These are phyloP conservation scores for Dicyrtomina minuta DNA, from an alignment of 2,888 invertebrate genomes.

Conservation along the genomic window DNA sequence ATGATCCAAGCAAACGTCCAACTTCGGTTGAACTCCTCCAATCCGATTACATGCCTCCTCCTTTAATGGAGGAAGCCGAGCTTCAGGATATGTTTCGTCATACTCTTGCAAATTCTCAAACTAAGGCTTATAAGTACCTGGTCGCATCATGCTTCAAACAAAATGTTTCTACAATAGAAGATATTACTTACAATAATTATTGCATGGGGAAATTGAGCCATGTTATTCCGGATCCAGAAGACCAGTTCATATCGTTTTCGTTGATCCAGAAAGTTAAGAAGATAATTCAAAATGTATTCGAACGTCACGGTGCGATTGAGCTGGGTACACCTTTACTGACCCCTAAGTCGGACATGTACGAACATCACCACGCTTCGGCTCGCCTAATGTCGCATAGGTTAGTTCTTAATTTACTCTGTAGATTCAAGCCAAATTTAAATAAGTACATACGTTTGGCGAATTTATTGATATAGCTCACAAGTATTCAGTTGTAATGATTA, in stretches of 20 bases:
- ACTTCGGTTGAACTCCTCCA: conserved; percentile 80
- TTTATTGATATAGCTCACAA: too few relatives aligned
- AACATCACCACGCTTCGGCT: conserved; percentile 64
- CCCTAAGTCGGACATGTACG: conserved; percentile 64
- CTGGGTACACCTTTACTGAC: conserved; percentile 77
- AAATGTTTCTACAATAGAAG: conserved; percentile 66
- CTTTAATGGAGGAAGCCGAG: conserved; percentile 80
- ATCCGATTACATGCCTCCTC: conserved; percentile 80
- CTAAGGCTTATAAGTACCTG: conserved; percentile 73
- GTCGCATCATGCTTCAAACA: conserved; percentile 65
- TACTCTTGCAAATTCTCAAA: conserved; percentile 77
- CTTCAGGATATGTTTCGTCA: conserved; percentile 78
- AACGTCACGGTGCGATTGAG: conserved; percentile 76
- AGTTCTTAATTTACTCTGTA: too few relatives aligned
- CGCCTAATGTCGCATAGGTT: too few relatives aligned
- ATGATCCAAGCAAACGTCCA: conserved; percentile 80
- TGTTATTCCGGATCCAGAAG: conserved; percentile 13
- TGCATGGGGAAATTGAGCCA: conserved; percentile 60
- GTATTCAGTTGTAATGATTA: too few relatives aligned
- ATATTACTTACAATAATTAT: conserved; percentile 71
- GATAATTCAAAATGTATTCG: conserved; percentile 59
- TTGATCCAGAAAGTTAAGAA: conserved; percentile 45
- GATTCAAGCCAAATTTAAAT: too few relatives aligned
- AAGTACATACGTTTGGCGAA: too few relatives aligned
- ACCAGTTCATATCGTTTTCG: conserved; percentile 16